These are phyloP conservation scores for Caretta caretta DNA, from an alignment of 2,113 vertebrate species.

Conservation along the genomic window DNA sequence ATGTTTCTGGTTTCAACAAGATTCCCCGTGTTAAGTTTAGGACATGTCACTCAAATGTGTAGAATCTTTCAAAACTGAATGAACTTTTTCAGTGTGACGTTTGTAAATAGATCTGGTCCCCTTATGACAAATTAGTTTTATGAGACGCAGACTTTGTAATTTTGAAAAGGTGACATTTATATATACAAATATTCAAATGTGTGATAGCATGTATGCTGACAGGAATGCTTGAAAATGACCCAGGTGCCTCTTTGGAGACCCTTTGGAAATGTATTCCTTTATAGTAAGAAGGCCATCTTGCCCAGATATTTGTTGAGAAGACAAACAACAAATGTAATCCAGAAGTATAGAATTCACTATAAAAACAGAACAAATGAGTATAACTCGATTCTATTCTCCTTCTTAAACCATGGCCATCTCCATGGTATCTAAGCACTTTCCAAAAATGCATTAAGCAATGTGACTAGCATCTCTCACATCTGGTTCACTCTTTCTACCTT, in stretches of 20 bases:
- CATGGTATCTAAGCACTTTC: neutral
- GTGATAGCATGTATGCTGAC: neutral
- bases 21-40: neutral
- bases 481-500: neutral
- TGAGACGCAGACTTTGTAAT: neutral
- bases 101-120: neutral
- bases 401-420: neutral
- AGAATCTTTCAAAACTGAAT: neutral
- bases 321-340: neutral
- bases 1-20: neutral
- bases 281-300: neutral
- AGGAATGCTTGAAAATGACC: neutral
- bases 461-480: neutral
- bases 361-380: neutral
- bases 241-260: neutral
- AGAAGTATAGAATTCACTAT: neutral
- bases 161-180: neutral
- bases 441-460: neutral
- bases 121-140: neutral
- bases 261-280: neutral
- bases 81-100: neutral
- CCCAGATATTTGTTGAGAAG: neutral
- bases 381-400: neutral
- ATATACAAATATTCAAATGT: neutral
- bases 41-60: neutral